Evolutionary conservation across 2,888 invertebrate genomes (phyloP).

Genomic region (Hedychridium roseum): DNA sequence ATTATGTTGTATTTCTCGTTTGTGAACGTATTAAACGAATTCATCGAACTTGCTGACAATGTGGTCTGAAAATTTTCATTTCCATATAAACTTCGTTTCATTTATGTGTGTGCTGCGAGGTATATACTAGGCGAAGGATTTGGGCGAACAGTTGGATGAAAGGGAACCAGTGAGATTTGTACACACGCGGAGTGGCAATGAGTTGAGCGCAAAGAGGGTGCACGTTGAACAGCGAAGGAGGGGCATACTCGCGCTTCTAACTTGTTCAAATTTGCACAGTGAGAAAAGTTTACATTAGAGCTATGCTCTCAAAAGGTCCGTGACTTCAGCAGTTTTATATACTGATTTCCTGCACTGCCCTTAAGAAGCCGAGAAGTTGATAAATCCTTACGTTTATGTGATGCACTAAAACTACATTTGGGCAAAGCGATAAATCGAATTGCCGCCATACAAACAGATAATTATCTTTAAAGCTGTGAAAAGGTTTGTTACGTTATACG

Average conservation of each 20-base stretch:
- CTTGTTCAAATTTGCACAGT: conserved; percentile 49
- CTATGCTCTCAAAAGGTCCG: conserved; percentile 23
- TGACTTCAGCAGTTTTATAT: conserved; percentile 36
- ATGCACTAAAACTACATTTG: too few relatives aligned
- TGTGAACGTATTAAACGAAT: too few relatives aligned
- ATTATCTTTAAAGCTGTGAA: too few relatives aligned
- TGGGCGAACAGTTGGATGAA: conserved; percentile 22
- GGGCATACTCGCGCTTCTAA: conserved; percentile 34
- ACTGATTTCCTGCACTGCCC: conserved; percentile 19
- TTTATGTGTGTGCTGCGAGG: too few relatives aligned
- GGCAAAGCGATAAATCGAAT: too few relatives aligned
- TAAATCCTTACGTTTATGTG: too few relatives aligned
- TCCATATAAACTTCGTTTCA: too few relatives aligned
- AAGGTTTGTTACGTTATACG: too few relatives aligned
- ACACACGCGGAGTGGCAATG: conserved; percentile 10
- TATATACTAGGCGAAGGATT: conserved; percentile 23
- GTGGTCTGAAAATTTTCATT: too few relatives aligned
- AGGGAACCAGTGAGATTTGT: conserved; percentile 19
- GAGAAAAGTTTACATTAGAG: conserved; percentile 11
- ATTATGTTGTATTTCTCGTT: too few relatives aligned
- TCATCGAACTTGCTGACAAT: background rate
- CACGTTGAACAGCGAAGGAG: too few relatives aligned
- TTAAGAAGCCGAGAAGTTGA: conserved; percentile 23
- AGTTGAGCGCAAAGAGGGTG: conserved; percentile 8
- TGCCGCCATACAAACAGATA: too few relatives aligned